Percentiles rank a stretch among this genome's conserved stretches.
Conservation (phyloP, 1,140 invertebrate species). For the Lepeophtheirus salmonis region DNA sequence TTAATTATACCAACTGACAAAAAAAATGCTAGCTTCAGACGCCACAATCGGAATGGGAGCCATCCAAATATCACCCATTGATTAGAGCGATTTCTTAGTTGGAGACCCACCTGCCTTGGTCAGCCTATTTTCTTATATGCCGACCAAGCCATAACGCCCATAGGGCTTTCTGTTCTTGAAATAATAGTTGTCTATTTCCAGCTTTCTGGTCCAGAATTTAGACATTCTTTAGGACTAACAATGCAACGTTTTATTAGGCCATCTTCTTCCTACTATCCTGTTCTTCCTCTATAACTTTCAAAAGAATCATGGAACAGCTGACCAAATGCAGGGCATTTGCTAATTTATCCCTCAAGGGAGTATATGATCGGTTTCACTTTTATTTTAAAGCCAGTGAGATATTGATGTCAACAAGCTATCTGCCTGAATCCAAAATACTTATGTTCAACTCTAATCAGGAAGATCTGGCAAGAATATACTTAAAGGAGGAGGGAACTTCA, state of each 20-base stretch:
- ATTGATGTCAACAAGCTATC: background rate
- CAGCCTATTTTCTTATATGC: no score
- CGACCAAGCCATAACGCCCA: no score
- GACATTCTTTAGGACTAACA: background rate
- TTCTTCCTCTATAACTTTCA: background rate
- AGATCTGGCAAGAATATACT: background rate
- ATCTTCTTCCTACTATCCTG: background rate
- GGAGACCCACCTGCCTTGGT: no score
- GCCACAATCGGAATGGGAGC: no score
- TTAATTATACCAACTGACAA: no score
- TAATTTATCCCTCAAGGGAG: background rate
- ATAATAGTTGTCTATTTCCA: no score
- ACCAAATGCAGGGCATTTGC: background rate
- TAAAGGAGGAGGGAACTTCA: background rate
- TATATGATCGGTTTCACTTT: background rate
- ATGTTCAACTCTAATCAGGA: background rate
- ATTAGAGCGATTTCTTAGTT: no score
- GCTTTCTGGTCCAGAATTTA: background rate
- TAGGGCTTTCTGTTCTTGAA: no score
- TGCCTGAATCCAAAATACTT: background rate
- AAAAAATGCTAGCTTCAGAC: no score
- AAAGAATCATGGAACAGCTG: background rate
- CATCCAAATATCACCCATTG: no score
- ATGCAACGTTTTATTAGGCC: background rate
- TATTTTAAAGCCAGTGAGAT: background rate